These are phyloP conservation scores for Oreonectes daqikongensis DNA, from an alignment of 2,797 vertebrate species.

Conservation along the genomic window DNA sequence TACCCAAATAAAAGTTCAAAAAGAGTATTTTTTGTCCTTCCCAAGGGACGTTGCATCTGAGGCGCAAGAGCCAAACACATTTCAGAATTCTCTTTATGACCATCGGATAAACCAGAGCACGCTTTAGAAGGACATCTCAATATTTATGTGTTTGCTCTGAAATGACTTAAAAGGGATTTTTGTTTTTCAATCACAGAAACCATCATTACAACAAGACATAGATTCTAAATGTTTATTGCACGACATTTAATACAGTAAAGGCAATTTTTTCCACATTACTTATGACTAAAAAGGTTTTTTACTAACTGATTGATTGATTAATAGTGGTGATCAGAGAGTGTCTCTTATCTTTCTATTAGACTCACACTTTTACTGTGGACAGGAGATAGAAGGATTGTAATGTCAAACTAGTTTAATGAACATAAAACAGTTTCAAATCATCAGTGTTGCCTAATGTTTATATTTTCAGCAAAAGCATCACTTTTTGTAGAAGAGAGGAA, in stretches of 20 bases:
- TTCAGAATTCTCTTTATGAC: slow-evolving; percentile 29
- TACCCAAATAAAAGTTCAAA: slow-evolving; percentile 36
- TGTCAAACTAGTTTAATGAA: no score
- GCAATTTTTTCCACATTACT: neutral
- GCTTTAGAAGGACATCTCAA: slow-evolving; percentile 12
- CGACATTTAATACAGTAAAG: neutral
- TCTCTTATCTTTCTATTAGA: no score
- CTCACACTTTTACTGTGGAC: no score
- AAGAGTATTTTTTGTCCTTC: slow-evolving; percentile 26
- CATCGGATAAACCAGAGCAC: slow-evolving; percentile 14
- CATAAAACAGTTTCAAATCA: no score
- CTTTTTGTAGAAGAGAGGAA: neutral
- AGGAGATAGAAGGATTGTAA: no score
- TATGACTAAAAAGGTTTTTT: neutral
- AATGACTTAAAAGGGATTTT: neutral
- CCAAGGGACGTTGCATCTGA: slow-evolving; percentile 24
- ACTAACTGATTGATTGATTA: neutral
- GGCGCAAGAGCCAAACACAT: slow-evolving; percentile 20
- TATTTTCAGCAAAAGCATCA: neutral
- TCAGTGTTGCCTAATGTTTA: neutral
- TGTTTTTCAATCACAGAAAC: neutral
- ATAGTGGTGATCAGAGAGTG: no score
- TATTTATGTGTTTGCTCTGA: neutral
- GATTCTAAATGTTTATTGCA: neutral
- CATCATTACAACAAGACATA: neutral